Conservation (phyloP, 2,797 vertebrate species). For the Varecia variegata region DNA sequence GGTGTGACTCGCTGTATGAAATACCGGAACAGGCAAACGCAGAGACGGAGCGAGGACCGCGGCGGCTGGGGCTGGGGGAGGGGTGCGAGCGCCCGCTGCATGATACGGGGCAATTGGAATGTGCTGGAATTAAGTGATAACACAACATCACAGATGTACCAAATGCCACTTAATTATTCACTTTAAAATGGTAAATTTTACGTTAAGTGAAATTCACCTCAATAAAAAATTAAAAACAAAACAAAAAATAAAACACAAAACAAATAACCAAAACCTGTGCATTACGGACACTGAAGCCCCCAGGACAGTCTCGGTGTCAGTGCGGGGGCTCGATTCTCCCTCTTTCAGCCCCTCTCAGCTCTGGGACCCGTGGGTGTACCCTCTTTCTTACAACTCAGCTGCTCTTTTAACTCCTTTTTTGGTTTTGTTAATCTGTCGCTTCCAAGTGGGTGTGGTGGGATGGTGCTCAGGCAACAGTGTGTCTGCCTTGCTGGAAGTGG, state of each 20-base stretch:
- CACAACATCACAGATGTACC: fast-evolving
- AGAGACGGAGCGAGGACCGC: fast-evolving
- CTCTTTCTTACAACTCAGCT: not conserved
- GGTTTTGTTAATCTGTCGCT: fast-evolving
- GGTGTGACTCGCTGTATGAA: fast-evolving
- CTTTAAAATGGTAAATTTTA: not conserved
- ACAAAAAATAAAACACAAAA: not conserved
- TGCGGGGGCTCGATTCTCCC: fast-evolving
- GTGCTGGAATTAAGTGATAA: fast-evolving
- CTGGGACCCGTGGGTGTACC: not conserved
- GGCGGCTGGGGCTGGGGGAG: no score
- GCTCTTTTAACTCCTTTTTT: not conserved
- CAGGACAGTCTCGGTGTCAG: not conserved
- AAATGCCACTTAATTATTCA: fast-evolving
- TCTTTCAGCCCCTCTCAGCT: no score
- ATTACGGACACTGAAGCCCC: not conserved
- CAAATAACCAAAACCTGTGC: not conserved
- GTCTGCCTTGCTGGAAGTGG: fast-evolving
- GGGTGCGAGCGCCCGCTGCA: fast-evolving
- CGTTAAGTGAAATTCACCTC: not conserved
- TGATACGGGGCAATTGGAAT: fast-evolving
- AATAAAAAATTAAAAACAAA: not conserved
- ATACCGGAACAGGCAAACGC: fast-evolving
- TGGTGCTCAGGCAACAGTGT: not conserved
- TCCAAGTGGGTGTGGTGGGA: fast-evolving